phyloP scores from a whole-genome alignment of 2,888 invertebrate species.

The Amphipyra tragopoginis region DNA sequence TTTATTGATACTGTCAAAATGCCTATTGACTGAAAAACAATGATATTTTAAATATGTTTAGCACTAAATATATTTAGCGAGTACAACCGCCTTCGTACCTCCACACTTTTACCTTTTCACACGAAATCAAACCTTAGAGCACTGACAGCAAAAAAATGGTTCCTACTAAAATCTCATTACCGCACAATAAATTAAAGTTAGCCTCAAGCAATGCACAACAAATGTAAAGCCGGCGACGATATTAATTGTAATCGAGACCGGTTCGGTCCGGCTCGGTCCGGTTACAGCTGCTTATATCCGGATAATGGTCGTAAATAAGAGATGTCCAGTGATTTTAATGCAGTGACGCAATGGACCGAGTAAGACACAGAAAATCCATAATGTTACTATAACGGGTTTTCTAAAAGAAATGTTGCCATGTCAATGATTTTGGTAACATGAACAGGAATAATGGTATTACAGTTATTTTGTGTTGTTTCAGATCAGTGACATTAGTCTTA shows the following conservation, averaged over 20 bases:
- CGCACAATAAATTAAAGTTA: slow-evolving; percentile 65
- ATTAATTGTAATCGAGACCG: slow-evolving; percentile 71
- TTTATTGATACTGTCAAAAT: too few species aligned
- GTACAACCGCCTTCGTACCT: too few species aligned
- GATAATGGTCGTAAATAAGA: slow-evolving; percentile 60
- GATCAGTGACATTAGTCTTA: too few species aligned
- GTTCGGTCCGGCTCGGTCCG: slow-evolving; percentile 49
- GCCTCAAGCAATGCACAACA: slow-evolving; percentile 56
- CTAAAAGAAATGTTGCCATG: slow-evolving; percentile 5
- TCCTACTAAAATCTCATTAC: slow-evolving; percentile 64
- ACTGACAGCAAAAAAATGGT: slow-evolving; percentile 54
- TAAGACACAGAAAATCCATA: slow-evolving; percentile 45
- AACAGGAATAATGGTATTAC: neutral
- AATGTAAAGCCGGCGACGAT: slow-evolving; percentile 62
- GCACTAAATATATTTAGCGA: too few species aligned
- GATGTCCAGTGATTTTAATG: slow-evolving; percentile 56
- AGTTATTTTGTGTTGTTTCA: too few species aligned
- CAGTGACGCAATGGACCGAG: slow-evolving; percentile 50
- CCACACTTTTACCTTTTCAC: neutral
- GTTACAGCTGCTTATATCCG: slow-evolving; percentile 49
- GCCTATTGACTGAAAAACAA: too few species aligned
- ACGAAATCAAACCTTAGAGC: slow-evolving; percentile 17
- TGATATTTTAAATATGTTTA: too few species aligned
- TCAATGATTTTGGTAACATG: slow-evolving; percentile 2
- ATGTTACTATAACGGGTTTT: slow-evolving; percentile 40